phyloP scores from a whole-genome alignment of 2,797 vertebrate genomes.

The Gastrophryne carolinensis region DNA sequence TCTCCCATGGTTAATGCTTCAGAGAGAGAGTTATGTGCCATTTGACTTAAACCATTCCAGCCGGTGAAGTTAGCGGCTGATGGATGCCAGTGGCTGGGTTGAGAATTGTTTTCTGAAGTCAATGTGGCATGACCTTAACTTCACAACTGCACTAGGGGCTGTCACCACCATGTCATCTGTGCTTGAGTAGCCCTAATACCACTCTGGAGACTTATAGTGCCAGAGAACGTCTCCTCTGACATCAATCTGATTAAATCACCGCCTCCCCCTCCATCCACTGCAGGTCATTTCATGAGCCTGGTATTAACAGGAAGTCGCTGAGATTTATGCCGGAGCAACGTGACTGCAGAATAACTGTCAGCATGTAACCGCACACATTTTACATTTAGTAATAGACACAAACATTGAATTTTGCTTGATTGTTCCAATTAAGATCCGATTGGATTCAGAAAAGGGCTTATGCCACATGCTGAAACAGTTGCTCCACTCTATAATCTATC shows the following conservation, averaged over 20 bases:
- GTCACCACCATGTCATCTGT: constrained; percentile 48
- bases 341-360: too few species aligned
- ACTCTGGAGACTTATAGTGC: constrained; percentile 30
- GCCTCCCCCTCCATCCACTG: background rate
- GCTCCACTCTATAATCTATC: too few species aligned
- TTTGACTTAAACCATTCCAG: constrained; percentile 63
- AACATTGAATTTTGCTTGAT: too few species aligned
- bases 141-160: constrained; percentile 33
- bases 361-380: too few species aligned
- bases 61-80: constrained; percentile 59
- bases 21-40: constrained; percentile 57
- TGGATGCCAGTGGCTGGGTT: constrained; percentile 62
- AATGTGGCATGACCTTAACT: constrained; percentile 59
- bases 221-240: constrained; percentile 30
- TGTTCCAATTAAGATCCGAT: too few species aligned
- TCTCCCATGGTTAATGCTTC: constrained; percentile 44
- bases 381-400: too few species aligned
- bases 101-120: constrained; percentile 65
- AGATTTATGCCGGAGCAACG: too few species aligned
- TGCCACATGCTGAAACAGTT: too few species aligned
- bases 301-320: too few species aligned
- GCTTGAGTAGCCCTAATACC: constrained; percentile 38
- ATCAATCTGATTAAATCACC: constrained; percentile 45
- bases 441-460: too few species aligned
- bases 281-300: constrained; percentile 22